These are phyloP conservation scores for Mesocricetus auratus DNA, from an alignment of 2,113 vertebrate species.

Conservation along the genomic window DNA sequence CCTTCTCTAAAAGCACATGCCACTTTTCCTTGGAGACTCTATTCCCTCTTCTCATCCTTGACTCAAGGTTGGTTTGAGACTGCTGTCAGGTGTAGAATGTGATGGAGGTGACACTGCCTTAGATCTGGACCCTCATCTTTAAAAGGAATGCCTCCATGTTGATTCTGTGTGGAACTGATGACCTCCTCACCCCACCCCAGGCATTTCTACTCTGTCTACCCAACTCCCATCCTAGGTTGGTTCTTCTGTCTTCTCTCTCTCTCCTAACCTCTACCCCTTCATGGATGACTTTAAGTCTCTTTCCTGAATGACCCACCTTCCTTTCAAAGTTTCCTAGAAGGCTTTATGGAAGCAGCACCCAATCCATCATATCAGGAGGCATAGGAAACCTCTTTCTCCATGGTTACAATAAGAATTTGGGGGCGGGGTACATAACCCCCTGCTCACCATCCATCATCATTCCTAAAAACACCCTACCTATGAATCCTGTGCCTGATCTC, in stretches of 20 bases:
- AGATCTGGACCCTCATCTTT: background rate
- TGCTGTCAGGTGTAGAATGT: background rate
- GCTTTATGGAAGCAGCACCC: background rate
- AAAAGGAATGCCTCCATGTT: background rate
- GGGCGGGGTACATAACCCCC: background rate
- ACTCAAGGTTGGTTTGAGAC: background rate
- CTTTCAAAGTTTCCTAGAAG: constrained; percentile 47
- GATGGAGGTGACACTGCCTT: background rate
- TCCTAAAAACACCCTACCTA: background rate
- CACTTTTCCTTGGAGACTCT: background rate
- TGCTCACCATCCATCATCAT: background rate
- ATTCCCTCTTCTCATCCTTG: background rate
- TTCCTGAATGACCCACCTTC: background rate
- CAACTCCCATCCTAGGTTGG: background rate
- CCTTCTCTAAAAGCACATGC: background rate
- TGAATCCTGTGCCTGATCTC: background rate
- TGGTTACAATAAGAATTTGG: background rate
- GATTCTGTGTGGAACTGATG: background rate
- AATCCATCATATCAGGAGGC: background rate
- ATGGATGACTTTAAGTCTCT: background rate
- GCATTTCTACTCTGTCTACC: background rate
- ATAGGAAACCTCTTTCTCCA: background rate
- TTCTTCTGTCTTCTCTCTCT: background rate
- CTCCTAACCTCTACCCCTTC: background rate
- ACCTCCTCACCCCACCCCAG: background rate